A percentile compares a stretch with the other conserved stretches of the same genome.
These are phyloP conservation scores for Tetranychus piercei DNA, from an alignment of 2,888 invertebrate genomes.

Conservation along the genomic window DNA sequence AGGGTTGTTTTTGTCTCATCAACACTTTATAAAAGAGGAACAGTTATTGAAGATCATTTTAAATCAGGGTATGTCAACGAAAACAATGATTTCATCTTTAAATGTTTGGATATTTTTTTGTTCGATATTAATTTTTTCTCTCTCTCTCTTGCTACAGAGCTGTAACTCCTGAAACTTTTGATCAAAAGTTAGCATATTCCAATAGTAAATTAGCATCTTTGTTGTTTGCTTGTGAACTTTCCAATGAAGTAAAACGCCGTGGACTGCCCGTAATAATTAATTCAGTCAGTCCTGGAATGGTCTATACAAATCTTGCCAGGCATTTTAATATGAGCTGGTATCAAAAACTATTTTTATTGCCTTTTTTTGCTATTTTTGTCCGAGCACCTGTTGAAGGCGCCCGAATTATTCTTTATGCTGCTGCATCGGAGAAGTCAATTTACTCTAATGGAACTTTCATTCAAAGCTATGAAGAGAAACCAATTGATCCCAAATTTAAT, in stretches of 20 bases:
- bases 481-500: not conserved
- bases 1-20: conserved; percentile 29
- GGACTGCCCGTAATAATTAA: conserved; percentile 23
- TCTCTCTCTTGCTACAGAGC: conserved; percentile 26
- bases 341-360: conserved; percentile 45
- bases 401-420: conserved; percentile 49
- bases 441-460: not conserved
- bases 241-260: conserved; percentile 21
- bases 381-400: conserved; percentile 55
- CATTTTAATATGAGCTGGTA: conserved; percentile 42
- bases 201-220: conserved; percentile 32
- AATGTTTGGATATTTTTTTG: not conserved
- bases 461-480: not conserved
- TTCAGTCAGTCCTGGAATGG: conserved; percentile 51
- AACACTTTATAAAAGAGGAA: conserved; percentile 25
- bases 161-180: conserved; percentile 27
- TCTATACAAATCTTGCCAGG: conserved; percentile 55
- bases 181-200: conserved; percentile 28
- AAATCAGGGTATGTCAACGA: conserved; percentile 11
- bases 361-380: conserved; percentile 51
- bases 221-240: conserved; percentile 31
- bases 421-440: not conserved
- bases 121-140: not conserved
- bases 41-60: conserved; percentile 20
- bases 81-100: not conserved